Evolutionary conservation across 2,888 invertebrate species (phyloP).

Genomic region (Hoplodrina blanda): DNA sequence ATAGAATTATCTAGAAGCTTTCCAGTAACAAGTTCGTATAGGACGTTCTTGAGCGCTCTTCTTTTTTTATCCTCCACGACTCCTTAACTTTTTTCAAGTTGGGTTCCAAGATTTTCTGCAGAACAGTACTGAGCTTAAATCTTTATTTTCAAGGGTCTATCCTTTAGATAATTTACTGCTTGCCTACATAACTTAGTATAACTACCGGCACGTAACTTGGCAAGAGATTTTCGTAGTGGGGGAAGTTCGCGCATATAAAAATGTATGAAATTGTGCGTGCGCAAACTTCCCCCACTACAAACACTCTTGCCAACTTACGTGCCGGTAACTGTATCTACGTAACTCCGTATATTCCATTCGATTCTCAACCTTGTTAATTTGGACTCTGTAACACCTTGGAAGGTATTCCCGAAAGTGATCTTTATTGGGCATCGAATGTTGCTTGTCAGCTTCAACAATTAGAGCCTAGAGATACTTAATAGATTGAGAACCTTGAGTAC

Average conservation of each 20-base stretch:
- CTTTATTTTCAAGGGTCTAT: not conserved
- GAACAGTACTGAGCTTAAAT: not conserved
- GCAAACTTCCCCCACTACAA: too few species aligned
- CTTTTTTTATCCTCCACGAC: constrained; percentile 12
- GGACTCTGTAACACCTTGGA: not conserved
- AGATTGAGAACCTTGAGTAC: constrained; percentile 10
- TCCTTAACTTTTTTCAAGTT: constrained; percentile 2
- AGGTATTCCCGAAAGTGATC: constrained; percentile 3
- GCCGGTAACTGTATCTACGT: too few species aligned
- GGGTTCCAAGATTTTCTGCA: constrained; percentile 12
- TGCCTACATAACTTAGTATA: not conserved
- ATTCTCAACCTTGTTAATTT: constrained; percentile 12
- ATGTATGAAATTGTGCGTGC: too few species aligned
- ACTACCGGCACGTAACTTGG: too few species aligned
- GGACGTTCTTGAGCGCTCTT: constrained; percentile 4
- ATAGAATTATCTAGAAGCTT: constrained; percentile 55
- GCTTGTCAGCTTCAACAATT: constrained; percentile 28
- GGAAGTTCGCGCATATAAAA: too few species aligned
- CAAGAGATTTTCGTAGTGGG: too few species aligned
- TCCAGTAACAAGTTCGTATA: constrained; percentile 20
- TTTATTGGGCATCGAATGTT: constrained; percentile 27
- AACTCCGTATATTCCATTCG: not conserved
- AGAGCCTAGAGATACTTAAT: constrained; percentile 20
- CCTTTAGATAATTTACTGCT: not conserved
- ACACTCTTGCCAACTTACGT: too few species aligned